Base-by-base conservation (phyloP, 1,140 invertebrate species). In the Lutraria rhynchaena region DNA sequence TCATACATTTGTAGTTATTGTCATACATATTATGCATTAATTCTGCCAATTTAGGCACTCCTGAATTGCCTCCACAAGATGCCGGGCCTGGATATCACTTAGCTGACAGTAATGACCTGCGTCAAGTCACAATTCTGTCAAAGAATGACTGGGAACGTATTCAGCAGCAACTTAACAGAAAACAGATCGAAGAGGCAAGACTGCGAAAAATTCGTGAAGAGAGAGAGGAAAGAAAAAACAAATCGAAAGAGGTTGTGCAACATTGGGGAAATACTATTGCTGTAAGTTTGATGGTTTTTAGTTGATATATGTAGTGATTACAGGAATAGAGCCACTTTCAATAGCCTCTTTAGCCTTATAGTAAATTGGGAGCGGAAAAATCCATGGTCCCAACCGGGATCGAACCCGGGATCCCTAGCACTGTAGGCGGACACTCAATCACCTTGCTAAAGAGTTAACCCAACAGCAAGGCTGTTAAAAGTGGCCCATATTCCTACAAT, bases 221-320 rank as follows among this genome's bases (percentile, higher is more conserved):
- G 58, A 89, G 85, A 61, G 89, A 92, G 61, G 82, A 85, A 31
- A 81, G 86, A 51, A 91, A 89, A 71, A 83, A 91, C 35, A 87
- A 86, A 37, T 92, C 92, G 31, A 88, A 90, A 73, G 89, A 92
- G 53, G 83, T 91, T 27, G 90, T 92, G 9, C 88, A 92, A 83
- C 87, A 91, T 69, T 93, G 92, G 92, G 85, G 89, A 57, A 92
- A 93, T 65, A 93, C 92, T 53, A 88, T 93, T 80, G 85, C 82
- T 69, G 92, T 93, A 87, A 88, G 91, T 88, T 49, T 35, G 15
- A 41, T 41, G 15, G 5, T 41, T 41, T 41, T 41, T n/a, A n/a
- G n/a, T n/a, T n/a, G n/a, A n/a, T n/a, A n/a, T n/a, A n/a, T n/a
- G n/a, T n/a, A n/a, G n/a, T n/a, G n/a, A n/a, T n/a, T n/a, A n/a